A percentile compares a stretch with the other conserved stretches of the same genome.
phyloP scores from a whole-genome alignment of 2,797 vertebrate species.

The Centroberyx gerrardi region DNA sequence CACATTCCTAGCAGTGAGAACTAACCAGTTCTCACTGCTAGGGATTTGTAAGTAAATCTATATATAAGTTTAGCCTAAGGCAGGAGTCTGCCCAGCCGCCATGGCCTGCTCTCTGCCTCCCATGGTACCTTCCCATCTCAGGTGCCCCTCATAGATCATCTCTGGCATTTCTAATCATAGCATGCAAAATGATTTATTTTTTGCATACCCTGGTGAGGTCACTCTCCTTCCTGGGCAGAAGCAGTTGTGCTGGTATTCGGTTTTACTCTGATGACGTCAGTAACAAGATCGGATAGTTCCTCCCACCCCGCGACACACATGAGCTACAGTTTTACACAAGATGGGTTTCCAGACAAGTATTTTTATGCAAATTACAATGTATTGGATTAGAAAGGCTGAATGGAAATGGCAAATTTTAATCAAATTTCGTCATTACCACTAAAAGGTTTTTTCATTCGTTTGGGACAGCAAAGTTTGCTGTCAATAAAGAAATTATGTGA shows the following conservation, averaged over 20 bases:
- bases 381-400: conserved; percentile 18
- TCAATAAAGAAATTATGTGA: conserved; percentile 30
- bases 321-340: background rate
- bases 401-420: conserved; percentile 22
- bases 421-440: background rate
- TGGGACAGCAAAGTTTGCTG: conserved; percentile 10
- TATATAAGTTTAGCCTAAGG: conserved; percentile 52
- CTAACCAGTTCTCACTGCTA: conserved; percentile 25
- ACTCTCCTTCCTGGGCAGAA: conserved; percentile 25
- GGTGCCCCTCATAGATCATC: conserved; percentile 64
- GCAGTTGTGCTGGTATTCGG: conserved; percentile 9
- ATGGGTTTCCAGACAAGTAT: background rate
- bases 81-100: conserved; percentile 33
- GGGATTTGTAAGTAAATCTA: conserved; percentile 39
- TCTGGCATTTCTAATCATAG: conserved; percentile 65
- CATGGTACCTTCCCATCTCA: conserved; percentile 45
- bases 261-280: background rate
- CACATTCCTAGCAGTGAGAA: conserved; percentile 41
- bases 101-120: conserved; percentile 48
- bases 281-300: background rate
- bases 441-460: conserved; percentile 22
- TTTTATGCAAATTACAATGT: conserved; percentile 8
- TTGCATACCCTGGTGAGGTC: conserved; percentile 17
- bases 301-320: too few relatives aligned
- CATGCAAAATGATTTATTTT: conserved; percentile 29